Evolutionary conservation across 1,140 invertebrate species (phyloP), one percentile per base, ranked within the genome.

Genomic region (Neotoxoptera formosana): DNA sequence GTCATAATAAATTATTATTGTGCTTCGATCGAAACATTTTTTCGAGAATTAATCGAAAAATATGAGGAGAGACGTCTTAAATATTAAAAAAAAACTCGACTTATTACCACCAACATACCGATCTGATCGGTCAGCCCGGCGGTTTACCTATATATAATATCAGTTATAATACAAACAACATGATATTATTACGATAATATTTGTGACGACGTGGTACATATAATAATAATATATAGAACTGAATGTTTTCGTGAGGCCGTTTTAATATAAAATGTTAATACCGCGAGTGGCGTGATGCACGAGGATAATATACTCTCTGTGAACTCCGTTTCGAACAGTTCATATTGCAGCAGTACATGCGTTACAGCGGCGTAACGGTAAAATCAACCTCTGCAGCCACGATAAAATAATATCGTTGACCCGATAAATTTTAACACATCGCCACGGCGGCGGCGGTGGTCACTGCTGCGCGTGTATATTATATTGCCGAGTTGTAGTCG

Each of bases 351-450:
- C 41, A n/a, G n/a, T n/a, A n/a, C n/a, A 34, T 76, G 30, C 60
- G 60, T 83, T 83, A 41, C 81, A 45, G 21, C 9, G 41, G 41
- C 41, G 36, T 91, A 91, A 91, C 90, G 90, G 90, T 91, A 91
- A 91, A 91, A 91, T 45, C 90, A 81, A 91, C 90, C 90, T 91
- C 90, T 30, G 60, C 30, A n/a, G 41, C 60, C n/a, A 51, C 45
- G n/a, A 88, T n/a, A 34, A 67, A 67, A 51, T 88, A 67, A 51
- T 88, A 88, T 88, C 60, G 56, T 81, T 91, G 90, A 91, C 90
- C 90, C 45, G 47, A 91, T 91, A 91, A 90, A 81, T 81, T 76
- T 51, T 81, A 88, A 81, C 67, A 81, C 41, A 91, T 76, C 17
- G 60, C 60, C n/a, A n/a, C n/a, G n/a, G 60, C 30, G 30, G 60